Evolutionary conservation across 2,113 vertebrate species (phyloP), one percentile per base, ranked within the genome.

Genomic region (Hypanus sabinus): DNA sequence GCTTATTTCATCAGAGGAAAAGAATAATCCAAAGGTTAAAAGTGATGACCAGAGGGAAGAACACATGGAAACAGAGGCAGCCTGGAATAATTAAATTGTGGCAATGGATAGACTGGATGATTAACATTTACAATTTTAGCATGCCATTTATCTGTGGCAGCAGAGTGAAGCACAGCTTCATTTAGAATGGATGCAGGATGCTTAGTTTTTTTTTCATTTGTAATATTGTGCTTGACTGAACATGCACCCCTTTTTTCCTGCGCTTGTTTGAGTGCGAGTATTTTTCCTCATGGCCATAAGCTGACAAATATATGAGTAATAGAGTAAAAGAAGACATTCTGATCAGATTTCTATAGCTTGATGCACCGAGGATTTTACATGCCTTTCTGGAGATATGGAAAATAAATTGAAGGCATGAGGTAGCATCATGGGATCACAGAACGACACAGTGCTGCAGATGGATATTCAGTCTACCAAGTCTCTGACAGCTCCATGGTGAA

Each of bases 11-110:
- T 71, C 90, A 46, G 33, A 33, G 90, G 65, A 24, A 30, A 92
- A 92, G 68, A 92, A 46, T 92, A 92, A 71, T 71, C 65, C 36
- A 93, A 55, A 93, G 91, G 91, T 93, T 93, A 93, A 55, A 93
- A 55, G 22, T 75, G 91, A 93, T 46, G 68, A 75, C 68, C 91
- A 14, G 65, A 71, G 91, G 91, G 70, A 93, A 73, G 70, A 93
- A 75, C 68, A 75, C 38, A 46, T 73, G 36, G 65, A 93, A 93
- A 55, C 36, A 27, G 91, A 73, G 73, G 70, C 91, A 93, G 68
- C 70, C 24, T 93, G 36, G 65, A 55, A 24, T 55, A 93, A 73
- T 75, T 27, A 73, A 93, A 71, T 27, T 55, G 91, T 93, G 38
- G 70, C 91, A 92, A 38, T 5, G 90, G 20, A 9, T 38, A 65